phyloP scores from a whole-genome alignment of 2,888 invertebrate species.

The Rugalucina vietnamica region DNA sequence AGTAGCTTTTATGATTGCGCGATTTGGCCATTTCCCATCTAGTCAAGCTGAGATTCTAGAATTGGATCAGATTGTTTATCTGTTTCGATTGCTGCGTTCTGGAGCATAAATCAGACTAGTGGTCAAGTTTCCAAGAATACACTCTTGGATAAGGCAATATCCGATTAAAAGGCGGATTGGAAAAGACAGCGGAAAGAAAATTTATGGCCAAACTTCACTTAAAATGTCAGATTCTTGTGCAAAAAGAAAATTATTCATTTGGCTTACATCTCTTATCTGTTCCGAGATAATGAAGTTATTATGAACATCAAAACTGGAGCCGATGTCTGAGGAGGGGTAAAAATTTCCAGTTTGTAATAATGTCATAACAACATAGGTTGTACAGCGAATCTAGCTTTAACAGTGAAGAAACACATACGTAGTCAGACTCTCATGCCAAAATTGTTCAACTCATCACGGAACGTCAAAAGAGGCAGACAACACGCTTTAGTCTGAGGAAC shows the following conservation, averaged over 20 bases:
- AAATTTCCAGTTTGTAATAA: too few species aligned
- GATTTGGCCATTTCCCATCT: too few species aligned
- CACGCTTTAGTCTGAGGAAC: too few species aligned
- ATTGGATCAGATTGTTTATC: background rate
- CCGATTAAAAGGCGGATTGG: slow-evolving; percentile 39
- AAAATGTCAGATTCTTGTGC: slow-evolving; percentile 20
- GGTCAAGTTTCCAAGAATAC: slow-evolving; percentile 1
- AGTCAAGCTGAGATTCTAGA: background rate
- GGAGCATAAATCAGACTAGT: background rate
- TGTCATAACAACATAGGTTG: too few species aligned
- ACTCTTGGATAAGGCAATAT: slow-evolving; percentile 9
- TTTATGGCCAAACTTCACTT: slow-evolving; percentile 39
- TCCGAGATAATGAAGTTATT: background rate
- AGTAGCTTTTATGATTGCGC: too few species aligned
- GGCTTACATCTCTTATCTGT: slow-evolving; percentile 28
- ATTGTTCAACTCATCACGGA: too few species aligned
- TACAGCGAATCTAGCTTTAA: too few species aligned
- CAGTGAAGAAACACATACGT: too few species aligned
- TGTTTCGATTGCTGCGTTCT: background rate
- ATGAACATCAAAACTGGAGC: background rate
- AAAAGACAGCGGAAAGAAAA: slow-evolving; percentile 19
- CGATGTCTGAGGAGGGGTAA: too few species aligned
- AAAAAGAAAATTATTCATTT: slow-evolving; percentile 50
- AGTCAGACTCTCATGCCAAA: too few species aligned
- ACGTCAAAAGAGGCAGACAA: too few species aligned